phyloP scores from a whole-genome alignment of 2,797 vertebrate genomes.

The Poeciliopsis infans region DNA sequence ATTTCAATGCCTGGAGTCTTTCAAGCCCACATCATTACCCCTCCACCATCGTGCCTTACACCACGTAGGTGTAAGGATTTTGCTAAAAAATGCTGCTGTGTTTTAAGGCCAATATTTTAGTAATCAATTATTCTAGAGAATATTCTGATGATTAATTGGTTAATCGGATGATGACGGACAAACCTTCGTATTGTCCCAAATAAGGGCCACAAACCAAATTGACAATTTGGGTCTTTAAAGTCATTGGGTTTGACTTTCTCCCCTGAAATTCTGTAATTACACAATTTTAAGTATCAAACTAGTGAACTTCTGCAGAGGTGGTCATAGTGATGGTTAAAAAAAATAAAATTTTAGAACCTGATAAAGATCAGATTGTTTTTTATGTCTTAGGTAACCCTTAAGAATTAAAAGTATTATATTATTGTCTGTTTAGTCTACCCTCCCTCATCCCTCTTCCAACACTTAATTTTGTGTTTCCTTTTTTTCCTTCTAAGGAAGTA shows the following conservation, averaged over 20 bases:
- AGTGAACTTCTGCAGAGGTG: neutral
- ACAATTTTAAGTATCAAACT: neutral
- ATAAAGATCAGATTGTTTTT: neutral
- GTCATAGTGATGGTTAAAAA: neutral
- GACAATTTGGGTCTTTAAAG: neutral
- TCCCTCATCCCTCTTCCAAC: neutral
- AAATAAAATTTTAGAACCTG: neutral
- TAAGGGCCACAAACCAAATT: neutral
- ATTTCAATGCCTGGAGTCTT: neutral
- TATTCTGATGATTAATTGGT: too few relatives aligned
- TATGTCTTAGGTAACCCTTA: neutral
- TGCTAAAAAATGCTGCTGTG: neutral
- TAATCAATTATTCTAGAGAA: too few relatives aligned
- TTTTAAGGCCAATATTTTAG: neutral
- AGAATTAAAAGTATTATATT: neutral
- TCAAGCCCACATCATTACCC: neutral
- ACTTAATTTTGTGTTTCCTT: neutral
- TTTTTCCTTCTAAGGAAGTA: conserved; percentile 20
- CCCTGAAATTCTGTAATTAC: neutral
- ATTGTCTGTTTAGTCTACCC: neutral
- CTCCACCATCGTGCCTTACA: neutral
- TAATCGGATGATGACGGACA: too few relatives aligned
- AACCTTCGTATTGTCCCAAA: neutral
- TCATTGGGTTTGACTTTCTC: neutral
- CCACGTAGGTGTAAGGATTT: neutral